Evolutionary conservation across 2,797 vertebrate species (phyloP).

Genomic region (Salmo trutta): DNA sequence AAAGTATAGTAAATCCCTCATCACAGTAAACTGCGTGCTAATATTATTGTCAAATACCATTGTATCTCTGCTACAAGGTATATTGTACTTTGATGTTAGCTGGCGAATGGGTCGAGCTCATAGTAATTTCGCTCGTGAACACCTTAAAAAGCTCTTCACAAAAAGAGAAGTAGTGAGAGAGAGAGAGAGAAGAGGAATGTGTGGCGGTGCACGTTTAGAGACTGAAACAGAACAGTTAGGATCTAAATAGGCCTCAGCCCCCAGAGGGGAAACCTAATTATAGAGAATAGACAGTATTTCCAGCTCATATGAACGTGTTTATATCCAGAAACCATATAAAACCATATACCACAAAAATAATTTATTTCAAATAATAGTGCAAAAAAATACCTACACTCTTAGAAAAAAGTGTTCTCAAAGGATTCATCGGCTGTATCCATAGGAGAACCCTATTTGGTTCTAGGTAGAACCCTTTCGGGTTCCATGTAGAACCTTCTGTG

Average conservation of each 20-base stretch:
- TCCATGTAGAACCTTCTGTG: too few relatives aligned
- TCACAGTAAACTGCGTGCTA: background rate
- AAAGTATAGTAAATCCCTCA: background rate
- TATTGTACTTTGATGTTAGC: background rate
- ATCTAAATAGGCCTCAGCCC: background rate
- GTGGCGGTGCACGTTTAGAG: background rate
- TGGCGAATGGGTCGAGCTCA: background rate
- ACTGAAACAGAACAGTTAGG: background rate
- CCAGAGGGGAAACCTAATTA: background rate
- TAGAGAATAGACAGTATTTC: background rate
- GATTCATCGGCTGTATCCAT: too few relatives aligned
- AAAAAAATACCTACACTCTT: background rate
- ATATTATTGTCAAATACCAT: background rate
- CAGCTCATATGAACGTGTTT: background rate
- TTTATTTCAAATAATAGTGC: constrained; percentile 1
- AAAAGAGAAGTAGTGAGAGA: background rate
- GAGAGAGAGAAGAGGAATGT: background rate
- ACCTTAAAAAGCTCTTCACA: background rate
- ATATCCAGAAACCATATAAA: constrained; percentile 3
- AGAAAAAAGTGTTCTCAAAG: too few relatives aligned
- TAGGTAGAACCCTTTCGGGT: too few relatives aligned
- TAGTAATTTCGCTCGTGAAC: background rate
- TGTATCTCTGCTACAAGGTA: background rate
- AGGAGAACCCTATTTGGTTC: too few relatives aligned
- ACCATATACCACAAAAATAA: background rate